phyloP scores from a whole-genome alignment of 2,113 vertebrate species.

The Indicator maculatus region DNA sequence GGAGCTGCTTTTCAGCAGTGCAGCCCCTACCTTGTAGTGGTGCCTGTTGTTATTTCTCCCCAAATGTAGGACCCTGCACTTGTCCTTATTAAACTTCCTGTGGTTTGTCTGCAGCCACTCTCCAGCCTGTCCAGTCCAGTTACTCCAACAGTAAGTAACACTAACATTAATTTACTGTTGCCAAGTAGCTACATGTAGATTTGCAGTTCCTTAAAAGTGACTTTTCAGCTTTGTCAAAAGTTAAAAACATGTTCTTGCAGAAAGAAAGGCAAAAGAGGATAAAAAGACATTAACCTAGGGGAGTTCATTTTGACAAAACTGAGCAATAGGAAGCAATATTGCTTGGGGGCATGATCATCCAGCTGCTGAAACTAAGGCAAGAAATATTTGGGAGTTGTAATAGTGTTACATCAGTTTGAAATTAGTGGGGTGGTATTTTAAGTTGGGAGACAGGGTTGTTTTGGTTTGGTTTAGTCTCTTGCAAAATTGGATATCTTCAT shows the following conservation, averaged over 20 bases:
- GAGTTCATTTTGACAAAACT: constrained; percentile 36
- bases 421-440: background rate
- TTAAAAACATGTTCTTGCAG: constrained; percentile 37
- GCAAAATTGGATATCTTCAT: background rate
- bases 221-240: constrained; percentile 49
- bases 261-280: background rate
- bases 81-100: too few relatives aligned
- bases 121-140: too few relatives aligned
- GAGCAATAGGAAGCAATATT: constrained; percentile 29
- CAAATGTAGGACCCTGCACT: too few relatives aligned
- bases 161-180: background rate
- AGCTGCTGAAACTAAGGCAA: background rate
- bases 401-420: background rate
- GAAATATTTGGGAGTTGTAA: background rate
- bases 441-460: accelerated
- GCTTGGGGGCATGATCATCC: constrained; percentile 25
- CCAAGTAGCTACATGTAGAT: constrained; percentile 51
- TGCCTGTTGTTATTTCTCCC: too few relatives aligned
- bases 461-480: background rate
- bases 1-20: too few relatives aligned
- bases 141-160: too few relatives aligned
- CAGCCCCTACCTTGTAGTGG: too few relatives aligned
- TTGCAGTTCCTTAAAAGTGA: constrained; percentile 48
- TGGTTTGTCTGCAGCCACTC: too few relatives aligned
- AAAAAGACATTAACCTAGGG: background rate